These are phyloP conservation scores for Ligdia adustata DNA, from an alignment of 2,888 invertebrate genomes.

Conservation along the genomic window DNA sequence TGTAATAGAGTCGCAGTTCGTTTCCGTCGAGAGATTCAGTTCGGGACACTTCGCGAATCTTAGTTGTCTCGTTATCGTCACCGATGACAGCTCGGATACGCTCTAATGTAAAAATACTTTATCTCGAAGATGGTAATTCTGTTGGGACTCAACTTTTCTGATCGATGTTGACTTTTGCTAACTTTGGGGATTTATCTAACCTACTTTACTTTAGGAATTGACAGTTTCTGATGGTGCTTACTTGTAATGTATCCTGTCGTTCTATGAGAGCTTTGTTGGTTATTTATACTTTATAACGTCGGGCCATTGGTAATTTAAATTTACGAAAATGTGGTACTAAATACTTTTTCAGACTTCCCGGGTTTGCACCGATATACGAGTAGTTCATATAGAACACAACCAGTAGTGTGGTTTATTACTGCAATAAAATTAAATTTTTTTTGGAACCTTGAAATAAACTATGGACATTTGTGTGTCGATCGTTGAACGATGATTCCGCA, in stretches of 20 bases:
- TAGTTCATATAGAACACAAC: too few species aligned
- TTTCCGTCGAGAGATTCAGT: slow-evolving; percentile 52
- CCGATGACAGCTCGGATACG: slow-evolving; percentile 53
- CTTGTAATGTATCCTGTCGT: slow-evolving; percentile 8
- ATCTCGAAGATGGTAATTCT: slow-evolving; percentile 56
- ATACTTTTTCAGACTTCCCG: too few species aligned
- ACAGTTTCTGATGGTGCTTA: slow-evolving; percentile 20
- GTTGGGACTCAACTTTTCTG: slow-evolving; percentile 58
- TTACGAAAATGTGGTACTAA: too few species aligned
- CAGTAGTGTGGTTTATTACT: too few species aligned
- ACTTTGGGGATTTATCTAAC: slow-evolving; percentile 30
- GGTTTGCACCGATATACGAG: too few species aligned
- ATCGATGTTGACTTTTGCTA: slow-evolving; percentile 37
- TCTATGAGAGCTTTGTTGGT: not conserved
- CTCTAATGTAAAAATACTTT: slow-evolving; percentile 61
- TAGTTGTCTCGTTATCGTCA: slow-evolving; percentile 67
- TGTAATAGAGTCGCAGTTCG: slow-evolving; percentile 64
- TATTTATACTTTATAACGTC: too few species aligned
- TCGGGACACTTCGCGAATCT: slow-evolving; percentile 55
- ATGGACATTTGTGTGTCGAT: slow-evolving; percentile 3
- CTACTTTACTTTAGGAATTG: slow-evolving; percentile 28
- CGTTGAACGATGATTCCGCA: slow-evolving; percentile 44
- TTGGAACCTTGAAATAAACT: slow-evolving; percentile 2
- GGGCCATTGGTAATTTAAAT: too few species aligned
- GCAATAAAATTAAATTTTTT: too few species aligned